Base-by-base conservation (phyloP, 2,888 invertebrate genomes). In the Sacculina carcini region DNA sequence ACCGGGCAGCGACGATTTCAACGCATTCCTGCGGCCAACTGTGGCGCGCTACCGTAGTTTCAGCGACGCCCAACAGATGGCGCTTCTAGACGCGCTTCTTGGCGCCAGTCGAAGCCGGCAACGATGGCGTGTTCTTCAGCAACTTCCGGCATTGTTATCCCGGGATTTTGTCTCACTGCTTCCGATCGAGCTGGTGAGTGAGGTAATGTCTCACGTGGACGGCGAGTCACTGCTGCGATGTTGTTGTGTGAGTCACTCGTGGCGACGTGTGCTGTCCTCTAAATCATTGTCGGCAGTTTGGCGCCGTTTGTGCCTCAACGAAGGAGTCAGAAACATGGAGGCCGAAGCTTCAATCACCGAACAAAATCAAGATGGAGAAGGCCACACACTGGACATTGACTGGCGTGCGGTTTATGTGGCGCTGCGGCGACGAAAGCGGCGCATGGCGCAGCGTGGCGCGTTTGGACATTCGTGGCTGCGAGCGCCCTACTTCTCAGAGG, bases 171-270 rank as follows among this genome's bases (percentile, higher is more conserved):
- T 56, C 6, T 23, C 42, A 5, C 51, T 56, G 40, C 46, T 56
- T 48, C 56, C 56, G 19, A 48, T 52, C n/a, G 56, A 56, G 46
- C 39, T 56, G 5, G 54, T 54, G 31, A 23, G 52, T 21, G 32
- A 32, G 10, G 42, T 52, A 12, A 51, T 56, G 5, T 47, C 48
- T 10, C 53, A 38, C 46, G 42, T 56, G 16, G 56, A 56, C 54
- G 56, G 56, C 23, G 47, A 50, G n/a, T 52, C 50, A 24, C 52
- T 56, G 23, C 50, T 56, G 32, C 26, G 34, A 23, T 54, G 54
- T 26, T 53, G 51, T 31, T 53, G 50, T 23, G 56, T 56, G 24
- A 54, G 50, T 31, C 48, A 28, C 34, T 32, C 32, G 12, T 56
- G 56, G 56, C 47, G 52, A 29, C 48, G 51, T 51, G 53, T 48